phyloP scores from a whole-genome alignment of 2,888 invertebrate genomes.

The Callimorpha dominula region DNA sequence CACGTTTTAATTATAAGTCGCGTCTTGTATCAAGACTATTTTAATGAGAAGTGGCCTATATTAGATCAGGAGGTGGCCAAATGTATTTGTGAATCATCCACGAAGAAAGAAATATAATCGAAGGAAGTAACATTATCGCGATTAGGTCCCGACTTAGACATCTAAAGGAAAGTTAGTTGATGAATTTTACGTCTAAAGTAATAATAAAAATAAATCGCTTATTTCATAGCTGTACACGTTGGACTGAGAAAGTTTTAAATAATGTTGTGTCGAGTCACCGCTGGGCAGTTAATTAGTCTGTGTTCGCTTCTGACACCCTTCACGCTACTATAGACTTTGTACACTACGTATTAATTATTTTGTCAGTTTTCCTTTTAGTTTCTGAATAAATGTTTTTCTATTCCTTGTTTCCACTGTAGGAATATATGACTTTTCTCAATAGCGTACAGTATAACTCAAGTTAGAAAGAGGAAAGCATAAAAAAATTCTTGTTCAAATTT shows the following conservation, averaged over 20 bases:
- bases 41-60: neutral
- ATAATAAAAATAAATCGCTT: neutral
- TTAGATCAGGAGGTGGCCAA: too few species aligned
- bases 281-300: conserved; percentile 57
- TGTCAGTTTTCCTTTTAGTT: conserved; percentile 19
- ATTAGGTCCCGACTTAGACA: too few species aligned
- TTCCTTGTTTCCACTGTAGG: neutral
- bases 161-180: neutral
- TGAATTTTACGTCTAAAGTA: too few species aligned
- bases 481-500: too few species aligned
- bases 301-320: conserved; percentile 33
- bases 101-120: too few species aligned
- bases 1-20: too few species aligned
- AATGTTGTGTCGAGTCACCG: conserved; percentile 56
- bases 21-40: neutral
- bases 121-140: too few species aligned
- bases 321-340: conserved; percentile 41
- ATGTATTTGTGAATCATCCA: too few species aligned
- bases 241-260: conserved; percentile 58
- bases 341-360: conserved; percentile 25
- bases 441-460: neutral
- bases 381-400: neutral
- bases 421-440: neutral
- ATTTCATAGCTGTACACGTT: conserved; percentile 24
- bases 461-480: too few species aligned